Evolutionary conservation across 2,113 vertebrate species (phyloP).

Genomic region (Gymnobelideus leadbeateri): DNA sequence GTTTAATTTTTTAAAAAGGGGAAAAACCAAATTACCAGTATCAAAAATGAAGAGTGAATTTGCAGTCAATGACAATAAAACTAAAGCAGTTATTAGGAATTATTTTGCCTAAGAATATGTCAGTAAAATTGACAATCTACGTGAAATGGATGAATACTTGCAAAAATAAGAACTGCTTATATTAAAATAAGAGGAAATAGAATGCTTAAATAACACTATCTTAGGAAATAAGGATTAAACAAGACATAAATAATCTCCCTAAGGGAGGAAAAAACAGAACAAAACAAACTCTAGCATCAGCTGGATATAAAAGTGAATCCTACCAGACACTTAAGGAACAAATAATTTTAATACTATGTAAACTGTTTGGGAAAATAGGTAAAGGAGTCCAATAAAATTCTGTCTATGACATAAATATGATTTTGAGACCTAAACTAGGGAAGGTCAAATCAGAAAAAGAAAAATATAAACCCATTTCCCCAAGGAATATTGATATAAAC

Average conservation of each 20-base stretch:
- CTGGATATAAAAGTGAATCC: not conserved
- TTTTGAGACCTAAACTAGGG: no score
- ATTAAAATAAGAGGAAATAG: not conserved
- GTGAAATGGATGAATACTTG: not conserved
- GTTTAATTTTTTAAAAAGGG: not conserved
- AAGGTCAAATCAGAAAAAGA: no score
- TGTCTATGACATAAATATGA: no score
- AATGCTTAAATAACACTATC: not conserved
- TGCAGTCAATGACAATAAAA: not conserved
- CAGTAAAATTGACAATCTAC: not conserved
- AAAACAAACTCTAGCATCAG: not conserved
- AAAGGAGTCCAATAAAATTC: no score
- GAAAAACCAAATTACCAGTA: not conserved
- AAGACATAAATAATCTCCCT: not conserved
- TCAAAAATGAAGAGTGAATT: not conserved
- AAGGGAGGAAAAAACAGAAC: not conserved
- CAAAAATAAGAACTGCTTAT: not conserved
- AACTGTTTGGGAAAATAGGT: no score
- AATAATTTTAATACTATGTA: not conserved
- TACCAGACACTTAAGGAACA: not conserved
- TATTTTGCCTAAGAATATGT: not conserved
- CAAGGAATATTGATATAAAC: no score
- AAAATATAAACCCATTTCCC: no score
- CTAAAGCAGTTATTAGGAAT: not conserved
- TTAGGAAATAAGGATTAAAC: not conserved